Evolutionary conservation across 2,888 invertebrate species (phyloP), one percentile per base, ranked within the genome.

Genomic region (Drosophila dives): DNA sequence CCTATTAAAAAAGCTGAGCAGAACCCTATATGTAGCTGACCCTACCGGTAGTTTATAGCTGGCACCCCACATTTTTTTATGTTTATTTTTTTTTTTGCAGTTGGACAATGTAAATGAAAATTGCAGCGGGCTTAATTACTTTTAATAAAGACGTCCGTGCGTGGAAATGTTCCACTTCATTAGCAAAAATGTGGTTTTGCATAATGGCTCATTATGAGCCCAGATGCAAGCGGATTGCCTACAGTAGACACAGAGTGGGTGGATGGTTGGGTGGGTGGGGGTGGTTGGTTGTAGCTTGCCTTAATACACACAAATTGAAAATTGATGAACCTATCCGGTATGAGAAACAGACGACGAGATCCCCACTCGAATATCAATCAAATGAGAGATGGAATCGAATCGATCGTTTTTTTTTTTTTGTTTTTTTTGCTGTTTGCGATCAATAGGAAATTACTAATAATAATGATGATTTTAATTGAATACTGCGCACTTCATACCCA

Each of bases 271-370:
- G 48, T 11, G 32, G 53, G 33, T 48, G 58, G 54, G 8, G 36
- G 36, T n/a, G n/a, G 20, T 38, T 55, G 8, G 26, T 60, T 58
- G 15, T 42, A 32, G 77, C 64, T 77, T 73, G 87, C 90, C 87
- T 90, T 87, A 87, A 87, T 89, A 86, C 85, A 91, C 82, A 83
- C 86, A 87, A 90, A 90, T 90, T 91, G 91, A 90, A 89, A 89
- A 92, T 90, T 92, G 90, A 92, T 91, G 91, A 91, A 91, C 86
- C 91, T 91, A 91, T 91, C 92, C 92, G 91, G 91, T 90, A 50
- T 56, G 17, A 32, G 11, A 38, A 38, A 26, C 26, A 32, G 33
- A 62, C 29, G 58, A 29, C 73, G 20, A 36, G 58, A 53, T 61
- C 56, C 50, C 48, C 80, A 79, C 75, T 79, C 79, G 75, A 74